Base-by-base conservation (phyloP, 2,113 vertebrate species). In the Axis porcinus region DNA sequence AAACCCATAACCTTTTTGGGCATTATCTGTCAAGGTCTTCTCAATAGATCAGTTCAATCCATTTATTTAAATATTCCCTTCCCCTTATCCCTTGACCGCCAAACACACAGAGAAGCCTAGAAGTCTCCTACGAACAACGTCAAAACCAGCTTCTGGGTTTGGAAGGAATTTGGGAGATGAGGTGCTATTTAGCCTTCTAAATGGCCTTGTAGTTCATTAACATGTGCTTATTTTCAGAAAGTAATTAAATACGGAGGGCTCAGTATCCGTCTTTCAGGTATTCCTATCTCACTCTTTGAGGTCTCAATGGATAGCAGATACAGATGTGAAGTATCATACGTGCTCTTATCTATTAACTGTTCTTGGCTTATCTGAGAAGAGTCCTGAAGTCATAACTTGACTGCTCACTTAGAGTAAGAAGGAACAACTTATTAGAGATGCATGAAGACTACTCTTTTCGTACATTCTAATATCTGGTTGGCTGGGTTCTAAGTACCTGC, bases 341-440 rank as follows among this genome's bases (percentile, higher is more conserved):
- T 36, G n/a, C 12, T 95, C 91, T 90, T 85, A 95, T 85, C 89
- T 94, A 57, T 3, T 55, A 28, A 33, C 64, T 79, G 54, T 23
- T 57, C 76, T 27, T 50, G 55, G 9, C 45, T 89, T 76, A 88
- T 91, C 97, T 95, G 79, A 93, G 47, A 70, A 94, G 60, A 92
- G 21, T 25, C 9, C 47, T 89, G 87, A 93, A 96, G 36, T 28
- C 33, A 11, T 55, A 76, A 94, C 45, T 55, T 87, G 40, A 52
- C 17, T 33, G 15, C 45, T 87, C 13, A 55, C 45, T 57, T 28
- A 74, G 30, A 67, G n/a, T 40, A 21, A 94, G 87, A 95, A 52
- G 28, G 25, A 67, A 81, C 70, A 78, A 3, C 88, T 76, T 95
- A 47, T 81, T 45, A 93, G 23, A 16, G 7, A 85, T 36, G 13